phyloP scores from a whole-genome alignment of 2,797 vertebrate species.

The Philypnodon macrostomus region DNA sequence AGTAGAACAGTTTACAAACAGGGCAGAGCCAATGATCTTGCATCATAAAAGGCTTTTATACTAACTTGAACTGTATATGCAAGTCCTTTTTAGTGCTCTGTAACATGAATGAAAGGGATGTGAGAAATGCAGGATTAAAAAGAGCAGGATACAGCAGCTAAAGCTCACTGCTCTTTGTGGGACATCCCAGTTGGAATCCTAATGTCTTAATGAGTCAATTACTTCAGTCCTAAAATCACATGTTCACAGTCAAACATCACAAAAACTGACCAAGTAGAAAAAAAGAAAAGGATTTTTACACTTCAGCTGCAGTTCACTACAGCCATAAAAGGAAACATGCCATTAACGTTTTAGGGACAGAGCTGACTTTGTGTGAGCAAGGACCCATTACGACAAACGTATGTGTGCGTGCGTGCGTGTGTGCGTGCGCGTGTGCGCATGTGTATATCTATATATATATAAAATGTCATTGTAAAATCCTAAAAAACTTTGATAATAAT shows the following conservation, averaged over 20 bases:
- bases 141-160: constrained; percentile 27
- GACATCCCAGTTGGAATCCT: constrained; percentile 66
- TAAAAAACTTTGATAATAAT: no score
- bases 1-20: no score
- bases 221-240: constrained; percentile 47
- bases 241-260: constrained; percentile 17
- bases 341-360: constrained; percentile 53
- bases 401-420: constrained; percentile 31
- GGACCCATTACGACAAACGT: constrained; percentile 35
- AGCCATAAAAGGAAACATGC: constrained; percentile 56
- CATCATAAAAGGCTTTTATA: no score
- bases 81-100: no score
- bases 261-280: constrained; percentile 25
- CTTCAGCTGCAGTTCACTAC: constrained; percentile 63
- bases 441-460: no score
- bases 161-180: constrained; percentile 59
- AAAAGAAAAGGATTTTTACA: constrained; percentile 59
- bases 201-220: constrained; percentile 71
- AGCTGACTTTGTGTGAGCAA: constrained; percentile 49
- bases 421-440: no score
- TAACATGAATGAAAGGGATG: no score
- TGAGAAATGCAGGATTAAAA: constrained; percentile 14
- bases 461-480: no score
- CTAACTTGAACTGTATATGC: no score
- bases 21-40: no score